A percentile compares a stretch with the other conserved stretches of the same genome.
Evolutionary conservation across 2,113 vertebrate genomes (phyloP).

Genomic region (Ovis aries): DNA sequence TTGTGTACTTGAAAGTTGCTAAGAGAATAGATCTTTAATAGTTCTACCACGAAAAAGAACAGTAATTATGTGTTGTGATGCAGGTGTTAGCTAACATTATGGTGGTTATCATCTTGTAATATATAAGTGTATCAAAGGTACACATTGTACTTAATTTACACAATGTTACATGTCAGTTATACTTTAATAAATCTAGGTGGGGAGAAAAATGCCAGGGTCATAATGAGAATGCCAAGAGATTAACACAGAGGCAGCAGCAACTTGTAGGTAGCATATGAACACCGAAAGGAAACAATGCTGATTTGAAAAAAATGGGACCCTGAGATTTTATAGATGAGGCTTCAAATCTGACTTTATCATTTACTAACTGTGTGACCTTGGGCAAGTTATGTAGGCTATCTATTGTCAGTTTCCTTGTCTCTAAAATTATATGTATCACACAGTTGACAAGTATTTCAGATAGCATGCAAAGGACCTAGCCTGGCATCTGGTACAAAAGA

Average conservation of each 20-base stretch:
- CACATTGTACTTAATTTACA: not conserved
- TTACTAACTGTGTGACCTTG: not conserved
- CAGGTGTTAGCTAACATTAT: not conserved
- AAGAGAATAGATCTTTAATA: not conserved
- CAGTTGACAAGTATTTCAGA: not conserved
- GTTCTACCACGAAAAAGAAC: not conserved
- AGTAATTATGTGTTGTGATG: not conserved
- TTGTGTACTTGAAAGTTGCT: not conserved
- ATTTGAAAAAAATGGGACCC: not conserved
- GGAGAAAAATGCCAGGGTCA: not conserved
- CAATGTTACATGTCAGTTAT: not conserved
- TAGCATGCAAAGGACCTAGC: not conserved
- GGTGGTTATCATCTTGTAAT: not conserved
- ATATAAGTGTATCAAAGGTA: not conserved
- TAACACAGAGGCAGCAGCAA: not conserved
- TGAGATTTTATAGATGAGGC: not conserved
- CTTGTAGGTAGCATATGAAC: not conserved
- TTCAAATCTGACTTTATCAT: not conserved
- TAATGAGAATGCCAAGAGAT: not conserved
- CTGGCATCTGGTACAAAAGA: not conserved
- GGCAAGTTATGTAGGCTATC: not conserved
- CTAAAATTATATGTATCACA: not conserved
- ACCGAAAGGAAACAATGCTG: not conserved
- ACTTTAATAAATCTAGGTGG: not conserved
- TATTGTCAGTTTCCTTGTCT: not conserved